Evolutionary conservation across 2,113 vertebrate genomes (phyloP), one percentile per base, ranked within the genome.

Genomic region (Neogobius melanostomus): DNA sequence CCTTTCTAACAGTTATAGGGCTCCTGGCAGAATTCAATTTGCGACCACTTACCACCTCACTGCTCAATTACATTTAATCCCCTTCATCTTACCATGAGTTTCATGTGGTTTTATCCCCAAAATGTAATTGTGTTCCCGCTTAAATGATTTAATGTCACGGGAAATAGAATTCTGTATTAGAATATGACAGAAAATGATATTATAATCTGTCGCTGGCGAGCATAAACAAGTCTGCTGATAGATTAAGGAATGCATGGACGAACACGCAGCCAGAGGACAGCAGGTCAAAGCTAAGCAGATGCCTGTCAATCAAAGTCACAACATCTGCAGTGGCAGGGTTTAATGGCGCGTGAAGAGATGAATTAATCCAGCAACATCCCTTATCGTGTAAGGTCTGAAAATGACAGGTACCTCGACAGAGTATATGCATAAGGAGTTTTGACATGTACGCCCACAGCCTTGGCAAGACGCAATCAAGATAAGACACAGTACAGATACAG

Each of bases 1-100:
- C 12, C 42, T 44, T 44, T 61, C 14, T 5, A 16, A 7, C 42
- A 8, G 9, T 61, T 61, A 61, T 45, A 16, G 42, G 14, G 59
- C 42, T 61, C 42, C 43, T 8, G 59, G 59, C 59, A 61, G 59
- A 44, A 61, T 61, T 61, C 59, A 61, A 61, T 61, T 61, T 61
- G 15, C 7, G 15, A 6, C 43, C 59, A 44, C 43, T 61, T 61
- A 61, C 59, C 59, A 61, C 59, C 59, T 61, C 59, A 44, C 12
- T 45, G 42, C 59, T 61, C 59, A 44, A 61, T 61, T 61, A 61
- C 59, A 10, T 61, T 61, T 61, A n/a, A 61, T 61, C 14, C 59
- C 16, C n/a, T 44, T 44, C 42, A 44, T 61, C 59, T 61, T 61
- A 43, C 14, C 4, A 8, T 10, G 59, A n/a, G 14, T 61, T 61